Evolutionary conservation across 2,113 vertebrate species (phyloP), one percentile per base, ranked within the genome.

Genomic region (Odocoileus hemionus): DNA sequence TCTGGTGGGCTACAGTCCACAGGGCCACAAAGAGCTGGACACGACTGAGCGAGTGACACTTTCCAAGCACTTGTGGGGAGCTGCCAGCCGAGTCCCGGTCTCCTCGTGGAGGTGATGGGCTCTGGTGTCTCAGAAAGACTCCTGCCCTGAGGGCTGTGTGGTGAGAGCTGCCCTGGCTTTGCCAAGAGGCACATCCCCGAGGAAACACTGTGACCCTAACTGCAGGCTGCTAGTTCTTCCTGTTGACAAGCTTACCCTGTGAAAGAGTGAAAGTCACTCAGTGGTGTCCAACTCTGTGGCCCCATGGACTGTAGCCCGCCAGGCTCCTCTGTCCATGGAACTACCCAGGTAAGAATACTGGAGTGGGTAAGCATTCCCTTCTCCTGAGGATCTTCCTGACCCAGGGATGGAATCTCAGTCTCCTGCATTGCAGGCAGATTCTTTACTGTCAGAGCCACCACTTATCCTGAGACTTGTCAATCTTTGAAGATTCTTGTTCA

Each of bases 31-130:
- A 39, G n/a, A 70, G 67, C 23, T 39, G n/a, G n/a, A 39, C 67
- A 70, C 2, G 2, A 23, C 67, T 70, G 67, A 70, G 67, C 5
- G 5, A 70, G 67, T 39, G 33, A 39, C 2, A 39, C 67, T 39
- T 39, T 39, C 19, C 36, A 39, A 70, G 23, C 10, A 0, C 43
- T 17, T 50, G 39, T 0, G 8, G n/a, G 12, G 25, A 21, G 19
- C 33, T 1, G 1, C 5, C 47, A 0, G 4, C n/a, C 3, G 1
- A 7, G 47, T 2, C 19, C 58, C 47, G 8, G 30, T 54, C 14
- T 43, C 15, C 0, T 2, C 21, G 0, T 36, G 17, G 67, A 39
- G 14, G 58, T 0, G 10, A 2, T 36, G 0, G 39, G 54, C 47
- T 67, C 54, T 47, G 43, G n/a, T 70, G n/a, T 23, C n/a, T 39